Conservation (phyloP, 2,888 invertebrate species). For the Chydorus sphaericus region DNA sequence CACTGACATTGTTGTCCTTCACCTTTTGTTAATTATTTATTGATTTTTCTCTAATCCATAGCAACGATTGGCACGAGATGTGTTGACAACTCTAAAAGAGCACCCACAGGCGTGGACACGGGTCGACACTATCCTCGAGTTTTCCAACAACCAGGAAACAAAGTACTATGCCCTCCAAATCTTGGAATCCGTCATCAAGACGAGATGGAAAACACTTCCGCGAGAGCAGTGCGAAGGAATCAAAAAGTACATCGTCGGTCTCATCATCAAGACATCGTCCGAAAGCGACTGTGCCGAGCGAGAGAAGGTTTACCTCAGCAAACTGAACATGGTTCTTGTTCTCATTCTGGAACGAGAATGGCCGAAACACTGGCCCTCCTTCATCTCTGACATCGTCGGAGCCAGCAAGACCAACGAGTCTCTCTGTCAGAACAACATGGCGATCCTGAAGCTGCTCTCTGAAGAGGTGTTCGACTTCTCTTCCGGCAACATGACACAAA, state of each 20-base stretch:
- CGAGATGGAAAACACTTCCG: conserved; percentile 96
- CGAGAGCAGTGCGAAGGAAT: conserved; percentile 98
- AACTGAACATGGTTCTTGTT: conserved; percentile 96
- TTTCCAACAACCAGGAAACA: conserved; percentile 87
- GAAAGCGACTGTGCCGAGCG: conserved; percentile 74
- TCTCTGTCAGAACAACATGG: conserved; percentile 99
- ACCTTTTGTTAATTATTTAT: background rate
- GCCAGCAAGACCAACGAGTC: conserved; percentile 98
- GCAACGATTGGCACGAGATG: conserved; percentile 83
- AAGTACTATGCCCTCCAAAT: conserved; percentile 99
- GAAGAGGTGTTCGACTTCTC: conserved; percentile 99
- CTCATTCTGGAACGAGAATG: conserved; percentile 97
- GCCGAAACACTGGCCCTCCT: conserved; percentile 99
- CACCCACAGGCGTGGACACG: conserved; percentile 99
- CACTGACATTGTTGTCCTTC: no score
- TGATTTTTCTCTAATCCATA: conserved; percentile 29
- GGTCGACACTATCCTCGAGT: conserved; percentile 97
- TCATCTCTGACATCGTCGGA: conserved; percentile 97
- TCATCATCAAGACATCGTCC: conserved; percentile 96
- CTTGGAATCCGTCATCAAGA: conserved; percentile 95
- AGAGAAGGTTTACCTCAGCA: conserved; percentile 92
- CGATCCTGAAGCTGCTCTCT: conserved; percentile 87
- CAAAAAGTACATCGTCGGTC: conserved; percentile 95
- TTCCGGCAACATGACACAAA: conserved; percentile 93
- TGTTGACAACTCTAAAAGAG: conserved; percentile 85